Evolutionary conservation across 2,113 vertebrate genomes (phyloP), one percentile per base, ranked within the genome.

Genomic region (Melozone crissalis): DNA sequence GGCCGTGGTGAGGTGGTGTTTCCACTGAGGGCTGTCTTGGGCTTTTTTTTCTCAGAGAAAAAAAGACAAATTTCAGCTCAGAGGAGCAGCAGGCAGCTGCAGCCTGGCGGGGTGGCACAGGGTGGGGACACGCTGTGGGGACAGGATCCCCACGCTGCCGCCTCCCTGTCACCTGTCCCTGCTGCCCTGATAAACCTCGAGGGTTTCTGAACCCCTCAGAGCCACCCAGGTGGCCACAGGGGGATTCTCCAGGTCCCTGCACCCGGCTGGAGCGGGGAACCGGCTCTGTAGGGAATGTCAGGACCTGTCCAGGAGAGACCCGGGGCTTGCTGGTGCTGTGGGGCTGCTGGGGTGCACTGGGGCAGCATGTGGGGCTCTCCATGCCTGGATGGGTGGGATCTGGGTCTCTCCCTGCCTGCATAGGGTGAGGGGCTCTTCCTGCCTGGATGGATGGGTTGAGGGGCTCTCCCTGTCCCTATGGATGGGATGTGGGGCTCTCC

Each of bases 161-260:
- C 69, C 68, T 75, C 8, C 2, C 78, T 8, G 6, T 55, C 57
- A n/a, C 69, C 61, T 2, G 2, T 87, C 75, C 66, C 63, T 1
- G 0, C 61, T 3, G 2, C 55, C n/a, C 35, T 67, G 35, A 0
- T 5, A 7, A 46, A 59, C 43, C 54, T 12, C 2, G 5, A 22
- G 78, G 84, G 63, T 52, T 75, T 33, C 7, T 33, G 27, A 10
- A 61, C 47, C 33, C 35, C 4, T 18, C 57, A 9, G 80, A 89
- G 59, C 58, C 13, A 9, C 66, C 55, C 13, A 15, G 55, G 82
- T 57, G 66, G 61, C 83, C 8, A 1, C 8, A 3, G 52, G 8
- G 85, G 86, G n/a, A n/a, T 68, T 13, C 35, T 61, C 20, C 23
- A 3, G 30, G 39, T 61, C 62, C 75, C 79, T 19, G 6, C 14